Base-by-base conservation (phyloP, 2,113 vertebrate species). In the Dolichallabes microphthalmus region DNA sequence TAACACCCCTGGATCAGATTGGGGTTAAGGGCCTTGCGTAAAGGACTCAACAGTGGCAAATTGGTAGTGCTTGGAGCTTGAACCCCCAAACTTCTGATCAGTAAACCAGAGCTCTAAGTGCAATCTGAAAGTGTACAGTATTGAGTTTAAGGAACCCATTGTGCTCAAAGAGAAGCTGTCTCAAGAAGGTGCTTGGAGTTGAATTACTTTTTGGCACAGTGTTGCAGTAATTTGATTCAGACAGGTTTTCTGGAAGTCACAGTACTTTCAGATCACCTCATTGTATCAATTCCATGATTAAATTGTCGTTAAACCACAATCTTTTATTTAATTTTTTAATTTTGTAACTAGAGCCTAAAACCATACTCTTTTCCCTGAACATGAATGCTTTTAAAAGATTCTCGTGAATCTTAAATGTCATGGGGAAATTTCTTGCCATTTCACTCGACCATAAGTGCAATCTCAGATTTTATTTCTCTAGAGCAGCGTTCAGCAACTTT, bases 241-340 rank as follows among this genome's bases (percentile, higher is more conserved):
- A 74, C 52, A 76, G 74, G 25, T 76, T 77, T 57, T 77, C n/a
- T 77, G 74, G 52, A 57, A 77, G 17, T 17, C 74, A 30, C 74
- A 77, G 74, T n/a, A 55, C 55, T n/a, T 55, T 30, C 35, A 50
- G 32, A 73, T 76, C 25, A 53, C 45, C 2, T n/a, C 25, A 50
- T 73, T 19, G 32, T 74, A 53, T 53, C 14, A 53, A 9, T 17
- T 1, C 0, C 14, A 10, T 8, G n/a, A 30, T 52, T 76, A 57
- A 57, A 77, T 19, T 20, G 52, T 30, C 25, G 30, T 57, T 77
- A 19, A 11, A 6, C 17, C 57, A 30, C 15, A 15, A 2, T 53
- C 2, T 20, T 71, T 8, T 60, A 22, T 22, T 7, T 60, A 22
- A 22, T 7, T 60, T 60, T 60, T 60, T 22, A 22, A 8, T 60